Percentiles rank a stretch among this genome's conserved stretches.
phyloP scores from a whole-genome alignment of 2,797 vertebrate species.

The Yasuhikotakia modesta region DNA sequence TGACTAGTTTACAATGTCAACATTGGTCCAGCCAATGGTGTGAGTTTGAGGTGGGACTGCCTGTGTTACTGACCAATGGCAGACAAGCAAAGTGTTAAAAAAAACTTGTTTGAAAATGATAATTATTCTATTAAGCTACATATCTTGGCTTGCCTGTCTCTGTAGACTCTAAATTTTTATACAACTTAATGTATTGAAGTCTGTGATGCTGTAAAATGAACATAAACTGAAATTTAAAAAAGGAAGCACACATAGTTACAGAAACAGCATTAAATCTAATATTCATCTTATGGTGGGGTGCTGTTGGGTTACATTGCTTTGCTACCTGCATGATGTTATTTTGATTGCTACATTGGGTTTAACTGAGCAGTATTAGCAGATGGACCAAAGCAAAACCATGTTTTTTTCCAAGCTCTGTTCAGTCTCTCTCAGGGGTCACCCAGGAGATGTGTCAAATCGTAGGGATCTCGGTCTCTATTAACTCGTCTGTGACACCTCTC shows the following conservation, averaged over 20 bases:
- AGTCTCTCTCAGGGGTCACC: slow-evolving; percentile 17
- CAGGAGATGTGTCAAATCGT: slow-evolving; percentile 48
- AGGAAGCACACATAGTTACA: background rate
- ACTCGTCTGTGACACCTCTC: slow-evolving; percentile 52
- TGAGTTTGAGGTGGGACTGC: background rate
- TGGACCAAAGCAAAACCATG: slow-evolving; percentile 6
- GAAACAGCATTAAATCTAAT: background rate
- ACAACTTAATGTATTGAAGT: too few species aligned
- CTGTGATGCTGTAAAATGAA: too few species aligned
- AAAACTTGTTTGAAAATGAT: background rate
- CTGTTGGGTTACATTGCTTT: slow-evolving; percentile 25
- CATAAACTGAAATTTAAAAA: background rate
- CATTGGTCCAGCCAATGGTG: too few species aligned
- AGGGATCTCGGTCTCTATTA: slow-evolving; percentile 50
- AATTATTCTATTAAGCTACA: too few species aligned
- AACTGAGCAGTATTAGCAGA: background rate
- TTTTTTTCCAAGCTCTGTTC: too few species aligned
- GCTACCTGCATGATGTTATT: slow-evolving; percentile 15
- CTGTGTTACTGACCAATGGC: background rate
- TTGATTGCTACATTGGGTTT: background rate
- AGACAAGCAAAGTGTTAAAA: too few species aligned
- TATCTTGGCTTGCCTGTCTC: too few species aligned
- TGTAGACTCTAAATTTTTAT: too few species aligned
- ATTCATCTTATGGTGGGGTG: background rate
- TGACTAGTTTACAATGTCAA: too few species aligned